Evolutionary conservation across 2,888 invertebrate species (phyloP), one percentile per base, ranked within the genome.

Genomic region (Himalopsyche anomala): DNA sequence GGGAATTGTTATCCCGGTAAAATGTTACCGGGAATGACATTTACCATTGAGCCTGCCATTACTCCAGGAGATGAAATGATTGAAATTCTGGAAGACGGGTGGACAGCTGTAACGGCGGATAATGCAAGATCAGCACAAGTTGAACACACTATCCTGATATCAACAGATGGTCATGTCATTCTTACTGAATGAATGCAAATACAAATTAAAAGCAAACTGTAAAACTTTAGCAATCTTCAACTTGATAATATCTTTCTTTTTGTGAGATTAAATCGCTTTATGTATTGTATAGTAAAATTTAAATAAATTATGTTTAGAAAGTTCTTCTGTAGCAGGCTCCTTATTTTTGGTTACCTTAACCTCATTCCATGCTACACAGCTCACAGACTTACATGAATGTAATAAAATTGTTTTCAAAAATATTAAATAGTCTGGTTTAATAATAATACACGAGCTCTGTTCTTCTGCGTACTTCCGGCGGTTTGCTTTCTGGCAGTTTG

Each of bases 11-110:
- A 94, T 89, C 94, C 94, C 0, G 97, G 96, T 0, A 90, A 91
- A 82, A 98, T 98, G 98, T 90, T 94, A 89, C 91, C 96, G 4
- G 98, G 98, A n/a, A 98, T 98, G 97, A 97, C 97, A 0, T 99
- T 99, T 90, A 99, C 99, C 0, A 97, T 99, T 89, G 99, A 99
- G 90, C 99, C 99, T 12, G 95, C 96, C 11, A 90, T 99, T 19
- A 95, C 96, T 2, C 96, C 97, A 89, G 98, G 98, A 0, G 92
- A 91, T 0, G 93, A 93, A 74, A 92, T 95, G 85, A 93, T 97
- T 2, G 93, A 94, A 40, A 93, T 97, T 87, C 93, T 97, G 19
- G 95, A 96, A 83, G 99, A 99, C 91, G 96, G 96, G 0, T 99
- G 99, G 99, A 99, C 99, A 0, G 96, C 97, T 0, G 94, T 97